phyloP scores from a whole-genome alignment of 2,797 vertebrate species.

The Tapirus indicus region DNA sequence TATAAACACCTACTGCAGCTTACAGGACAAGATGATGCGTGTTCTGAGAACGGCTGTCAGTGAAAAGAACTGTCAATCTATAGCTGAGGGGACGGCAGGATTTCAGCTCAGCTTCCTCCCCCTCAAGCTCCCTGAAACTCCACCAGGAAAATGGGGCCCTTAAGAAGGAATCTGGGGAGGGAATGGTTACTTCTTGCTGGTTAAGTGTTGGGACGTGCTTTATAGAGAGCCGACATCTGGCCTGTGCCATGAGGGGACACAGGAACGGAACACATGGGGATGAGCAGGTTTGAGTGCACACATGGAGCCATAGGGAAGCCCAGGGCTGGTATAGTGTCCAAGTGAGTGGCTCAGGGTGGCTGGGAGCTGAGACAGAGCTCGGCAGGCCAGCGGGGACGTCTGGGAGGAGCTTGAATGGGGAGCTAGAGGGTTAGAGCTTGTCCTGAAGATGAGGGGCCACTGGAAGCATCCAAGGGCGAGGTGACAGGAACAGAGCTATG shows the following conservation, averaged over 20 bases:
- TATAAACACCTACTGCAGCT: neutral
- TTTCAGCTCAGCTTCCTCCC: neutral
- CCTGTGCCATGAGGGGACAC: too few relatives aligned
- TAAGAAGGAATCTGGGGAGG: neutral
- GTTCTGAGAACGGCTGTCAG: neutral
- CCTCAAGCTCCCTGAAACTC: neutral
- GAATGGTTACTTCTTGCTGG: neutral
- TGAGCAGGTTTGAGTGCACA: too few relatives aligned
- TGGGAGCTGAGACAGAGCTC: neutral
- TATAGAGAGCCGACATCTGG: neutral
- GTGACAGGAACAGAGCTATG: neutral
- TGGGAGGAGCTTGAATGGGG: neutral
- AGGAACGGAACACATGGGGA: fast-evolving
- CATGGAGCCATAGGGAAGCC: neutral
- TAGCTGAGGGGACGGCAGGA: too few relatives aligned
- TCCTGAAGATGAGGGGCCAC: neutral
- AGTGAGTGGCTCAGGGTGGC: neutral
- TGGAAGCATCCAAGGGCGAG: neutral
- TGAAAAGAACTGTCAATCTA: neutral
- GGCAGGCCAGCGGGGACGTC: too few relatives aligned
- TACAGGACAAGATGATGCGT: neutral
- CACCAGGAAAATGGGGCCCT: neutral
- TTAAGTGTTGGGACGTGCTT: fast-evolving
- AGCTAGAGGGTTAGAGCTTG: neutral
- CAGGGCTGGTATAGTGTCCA: neutral